Evolutionary conservation across 2,888 invertebrate species (phyloP).

Genomic region (Galerucella nymphaeae): DNA sequence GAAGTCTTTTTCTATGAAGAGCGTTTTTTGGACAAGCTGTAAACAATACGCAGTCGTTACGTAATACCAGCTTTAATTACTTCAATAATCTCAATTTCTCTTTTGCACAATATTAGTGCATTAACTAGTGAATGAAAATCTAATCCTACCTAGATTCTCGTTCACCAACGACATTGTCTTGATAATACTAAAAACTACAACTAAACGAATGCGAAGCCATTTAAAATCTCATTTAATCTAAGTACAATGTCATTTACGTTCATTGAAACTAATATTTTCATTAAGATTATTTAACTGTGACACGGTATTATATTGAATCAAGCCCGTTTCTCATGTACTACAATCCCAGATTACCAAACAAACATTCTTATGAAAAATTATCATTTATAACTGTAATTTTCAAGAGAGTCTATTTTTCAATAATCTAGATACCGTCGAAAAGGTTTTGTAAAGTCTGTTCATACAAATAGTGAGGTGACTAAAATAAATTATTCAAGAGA

Average conservation of each 20-base stretch:
- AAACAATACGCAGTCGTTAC: constrained; percentile 1
- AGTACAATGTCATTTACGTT: not conserved
- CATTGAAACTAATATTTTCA: not conserved
- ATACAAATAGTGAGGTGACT: too few relatives aligned
- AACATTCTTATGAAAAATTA: too few relatives aligned
- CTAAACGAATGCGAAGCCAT: not conserved
- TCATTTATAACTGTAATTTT: too few relatives aligned
- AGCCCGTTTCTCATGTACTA: too few relatives aligned
- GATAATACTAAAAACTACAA: not conserved
- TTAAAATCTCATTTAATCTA: not conserved
- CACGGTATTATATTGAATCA: not conserved
- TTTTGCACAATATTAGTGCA: constrained; percentile 5
- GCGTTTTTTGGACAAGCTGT: not conserved
- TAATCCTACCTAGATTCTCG: not conserved
- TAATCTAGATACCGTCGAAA: too few relatives aligned
- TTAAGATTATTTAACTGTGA: not conserved
- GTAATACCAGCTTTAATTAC: constrained; percentile 5
- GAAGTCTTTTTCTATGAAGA: too few relatives aligned
- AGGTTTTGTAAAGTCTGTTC: too few relatives aligned
- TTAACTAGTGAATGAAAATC: constrained; percentile 3
- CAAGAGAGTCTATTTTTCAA: too few relatives aligned
- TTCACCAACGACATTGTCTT: not conserved
- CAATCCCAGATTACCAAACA: too few relatives aligned
- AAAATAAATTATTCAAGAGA: too few relatives aligned
- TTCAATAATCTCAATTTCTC: constrained; percentile 18